Conservation (phyloP, 2,113 vertebrate genomes). For the Silurus asotus region DNA sequence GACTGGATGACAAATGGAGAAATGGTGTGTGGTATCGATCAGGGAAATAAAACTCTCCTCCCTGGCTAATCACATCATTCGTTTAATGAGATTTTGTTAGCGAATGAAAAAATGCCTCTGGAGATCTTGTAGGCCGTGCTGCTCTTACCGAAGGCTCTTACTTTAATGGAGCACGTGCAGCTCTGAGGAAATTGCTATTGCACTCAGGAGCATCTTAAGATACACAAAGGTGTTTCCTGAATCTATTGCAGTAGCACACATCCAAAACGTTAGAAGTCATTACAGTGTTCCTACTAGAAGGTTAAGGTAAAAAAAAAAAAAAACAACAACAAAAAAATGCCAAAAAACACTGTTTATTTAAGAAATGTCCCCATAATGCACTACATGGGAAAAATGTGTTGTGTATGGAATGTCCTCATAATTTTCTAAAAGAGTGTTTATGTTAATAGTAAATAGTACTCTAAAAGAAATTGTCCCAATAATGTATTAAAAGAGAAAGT, state of each 20-base stretch:
- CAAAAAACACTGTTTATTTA: no score
- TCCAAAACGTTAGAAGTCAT: constrained; percentile 11
- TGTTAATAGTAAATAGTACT: no score
- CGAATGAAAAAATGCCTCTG: constrained; percentile 26
- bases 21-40: constrained; percentile 19
- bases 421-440: no score
- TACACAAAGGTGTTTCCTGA: constrained; percentile 2
- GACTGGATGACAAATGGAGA: constrained; percentile 46
- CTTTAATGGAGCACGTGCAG: neutral
- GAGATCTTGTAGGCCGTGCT: constrained; percentile 13
- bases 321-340: neutral
- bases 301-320: no score
- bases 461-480: neutral
- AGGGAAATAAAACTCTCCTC: constrained; percentile 26
- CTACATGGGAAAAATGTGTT: no score
- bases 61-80: constrained; percentile 34
- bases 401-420: no score
- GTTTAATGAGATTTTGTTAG: constrained; percentile 30
- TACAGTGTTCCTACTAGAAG: neutral
- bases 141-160: neutral
- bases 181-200: constrained; percentile 22
- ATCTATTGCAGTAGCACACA: neutral
- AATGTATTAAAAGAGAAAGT: neutral
- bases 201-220: neutral
- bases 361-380: no score